Evolutionary conservation across 1,140 invertebrate genomes (phyloP).

Genomic region (Drosophila hydei): DNA sequence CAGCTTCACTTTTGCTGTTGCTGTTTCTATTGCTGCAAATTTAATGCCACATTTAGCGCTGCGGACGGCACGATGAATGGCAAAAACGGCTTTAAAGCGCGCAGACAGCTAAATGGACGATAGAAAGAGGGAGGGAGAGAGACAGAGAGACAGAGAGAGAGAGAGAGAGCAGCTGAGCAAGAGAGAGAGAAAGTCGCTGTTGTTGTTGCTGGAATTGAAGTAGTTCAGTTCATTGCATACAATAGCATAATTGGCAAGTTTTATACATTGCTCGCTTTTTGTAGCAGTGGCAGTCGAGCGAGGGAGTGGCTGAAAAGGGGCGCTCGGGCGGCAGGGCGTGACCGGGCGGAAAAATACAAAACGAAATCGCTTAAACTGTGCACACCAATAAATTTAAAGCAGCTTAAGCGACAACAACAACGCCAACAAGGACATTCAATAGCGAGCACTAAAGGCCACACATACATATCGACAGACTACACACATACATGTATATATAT

Average conservation of each 20-base stretch:
- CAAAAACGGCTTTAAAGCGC: slow-evolving; percentile 38
- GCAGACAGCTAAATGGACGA: slow-evolving; percentile 27
- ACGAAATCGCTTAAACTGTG: slow-evolving; percentile 77
- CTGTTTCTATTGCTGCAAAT: slow-evolving; percentile 58
- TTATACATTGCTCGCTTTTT: slow-evolving; percentile 63
- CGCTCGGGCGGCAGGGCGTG: too few relatives aligned
- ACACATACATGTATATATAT: slow-evolving; percentile 5
- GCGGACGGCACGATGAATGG: slow-evolving; percentile 58
- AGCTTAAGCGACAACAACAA: slow-evolving; percentile 66
- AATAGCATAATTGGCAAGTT: slow-evolving; percentile 79
- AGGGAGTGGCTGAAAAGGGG: not conserved
- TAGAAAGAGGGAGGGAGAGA: not conserved
- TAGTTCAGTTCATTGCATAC: slow-evolving; percentile 70
- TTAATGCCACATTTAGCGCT: slow-evolving; percentile 78
- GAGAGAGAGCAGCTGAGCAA: not conserved
- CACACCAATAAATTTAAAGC: slow-evolving; percentile 81
- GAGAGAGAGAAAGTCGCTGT: not conserved
- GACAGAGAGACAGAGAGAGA: not conserved
- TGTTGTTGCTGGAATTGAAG: slow-evolving; percentile 31
- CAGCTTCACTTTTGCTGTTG: not conserved
- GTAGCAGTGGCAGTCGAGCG: not conserved
- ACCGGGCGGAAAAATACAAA: slow-evolving; percentile 55
- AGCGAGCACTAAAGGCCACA: slow-evolving; percentile 4
- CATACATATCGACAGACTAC: not conserved
- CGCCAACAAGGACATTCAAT: slow-evolving; percentile 30